Percentiles rank a stretch among this genome's conserved stretches.
Conservation (phyloP, 2,888 invertebrate species). For the Lepidochrysops patricia region DNA sequence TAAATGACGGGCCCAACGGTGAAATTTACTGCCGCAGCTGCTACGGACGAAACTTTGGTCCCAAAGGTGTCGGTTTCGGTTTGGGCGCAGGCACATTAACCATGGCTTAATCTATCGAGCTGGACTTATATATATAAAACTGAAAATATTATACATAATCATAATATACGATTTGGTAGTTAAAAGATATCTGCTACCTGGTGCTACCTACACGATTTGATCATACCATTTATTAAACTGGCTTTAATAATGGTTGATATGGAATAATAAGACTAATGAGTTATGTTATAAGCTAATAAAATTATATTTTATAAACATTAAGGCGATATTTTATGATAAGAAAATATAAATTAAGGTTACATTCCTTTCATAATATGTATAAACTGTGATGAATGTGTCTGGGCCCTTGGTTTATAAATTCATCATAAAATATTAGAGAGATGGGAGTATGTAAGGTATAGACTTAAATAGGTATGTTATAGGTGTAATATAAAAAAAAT, state of each 20-base stretch:
- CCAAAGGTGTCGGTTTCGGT: slow-evolving; percentile 92
- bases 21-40: slow-evolving; percentile 95
- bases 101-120: slow-evolving; percentile 81
- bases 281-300: slow-evolving; percentile 30
- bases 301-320: slow-evolving; percentile 38
- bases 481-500: slow-evolving; percentile 38
- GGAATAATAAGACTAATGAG: slow-evolving; percentile 55
- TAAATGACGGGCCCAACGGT: slow-evolving; percentile 93
- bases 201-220: slow-evolving; percentile 46
- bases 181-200: slow-evolving; percentile 55
- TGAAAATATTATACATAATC: slow-evolving; percentile 26
- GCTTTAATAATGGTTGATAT: slow-evolving; percentile 72
- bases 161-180: slow-evolving; percentile 38
- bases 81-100: slow-evolving; percentile 92
- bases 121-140: slow-evolving; percentile 54
- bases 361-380: slow-evolving; percentile 69
- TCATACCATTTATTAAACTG: slow-evolving; percentile 72
- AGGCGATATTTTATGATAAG: slow-evolving; percentile 62
- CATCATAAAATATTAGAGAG: slow-evolving; percentile 66
- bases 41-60: slow-evolving; percentile 90
- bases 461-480: slow-evolving; percentile 44
- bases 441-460: slow-evolving; percentile 44
- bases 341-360: slow-evolving; percentile 73
- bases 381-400: slow-evolving; percentile 70
- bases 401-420: slow-evolving; percentile 73